Evolutionary conservation across 2,797 vertebrate species (phyloP).

Genomic region (Mastacembelus armatus): DNA sequence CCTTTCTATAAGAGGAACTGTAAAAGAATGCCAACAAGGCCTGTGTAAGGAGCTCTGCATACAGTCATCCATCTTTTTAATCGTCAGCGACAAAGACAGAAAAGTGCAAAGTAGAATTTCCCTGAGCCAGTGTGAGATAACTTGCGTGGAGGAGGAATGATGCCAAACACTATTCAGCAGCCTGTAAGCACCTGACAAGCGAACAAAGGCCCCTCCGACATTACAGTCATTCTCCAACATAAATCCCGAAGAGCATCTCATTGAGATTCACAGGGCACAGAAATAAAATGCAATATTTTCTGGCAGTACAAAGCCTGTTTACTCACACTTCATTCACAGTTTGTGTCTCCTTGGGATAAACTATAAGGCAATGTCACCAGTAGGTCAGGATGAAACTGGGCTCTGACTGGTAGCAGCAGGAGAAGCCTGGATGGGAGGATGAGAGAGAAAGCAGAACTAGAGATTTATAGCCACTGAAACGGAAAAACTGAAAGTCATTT

Average conservation of each 20-base stretch:
- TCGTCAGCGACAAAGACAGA: slow-evolving; percentile 69
- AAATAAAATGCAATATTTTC: slow-evolving; percentile 52
- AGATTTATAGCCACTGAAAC: not conserved
- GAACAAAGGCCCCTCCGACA: slow-evolving; percentile 52
- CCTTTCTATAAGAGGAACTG: slow-evolving; percentile 41
- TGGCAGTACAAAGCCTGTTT: slow-evolving; percentile 56
- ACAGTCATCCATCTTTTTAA: slow-evolving; percentile 77
- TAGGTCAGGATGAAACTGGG: slow-evolving; percentile 37
- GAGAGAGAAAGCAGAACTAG: not conserved
- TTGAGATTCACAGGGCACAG: slow-evolving; percentile 60
- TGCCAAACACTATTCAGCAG: slow-evolving; percentile 41
- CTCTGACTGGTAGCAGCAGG: not conserved
- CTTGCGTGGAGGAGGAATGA: slow-evolving; percentile 46
- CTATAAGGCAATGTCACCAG: slow-evolving; percentile 17
- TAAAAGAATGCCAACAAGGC: slow-evolving; percentile 45
- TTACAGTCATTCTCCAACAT: slow-evolving; percentile 23
- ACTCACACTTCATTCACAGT: slow-evolving; percentile 60
- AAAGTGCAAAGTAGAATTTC: slow-evolving; percentile 58
- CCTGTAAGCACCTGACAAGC: slow-evolving; percentile 50
- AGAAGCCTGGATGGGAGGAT: not conserved
- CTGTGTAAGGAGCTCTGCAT: slow-evolving; percentile 65
- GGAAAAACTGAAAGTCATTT: not conserved
- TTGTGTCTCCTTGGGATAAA: slow-evolving; percentile 29
- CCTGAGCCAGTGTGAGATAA: slow-evolving; percentile 56
- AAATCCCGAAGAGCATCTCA: slow-evolving; percentile 50